Conservation (phyloP, 2,113 vertebrate species). For the Dissostichus mawsoni region DNA sequence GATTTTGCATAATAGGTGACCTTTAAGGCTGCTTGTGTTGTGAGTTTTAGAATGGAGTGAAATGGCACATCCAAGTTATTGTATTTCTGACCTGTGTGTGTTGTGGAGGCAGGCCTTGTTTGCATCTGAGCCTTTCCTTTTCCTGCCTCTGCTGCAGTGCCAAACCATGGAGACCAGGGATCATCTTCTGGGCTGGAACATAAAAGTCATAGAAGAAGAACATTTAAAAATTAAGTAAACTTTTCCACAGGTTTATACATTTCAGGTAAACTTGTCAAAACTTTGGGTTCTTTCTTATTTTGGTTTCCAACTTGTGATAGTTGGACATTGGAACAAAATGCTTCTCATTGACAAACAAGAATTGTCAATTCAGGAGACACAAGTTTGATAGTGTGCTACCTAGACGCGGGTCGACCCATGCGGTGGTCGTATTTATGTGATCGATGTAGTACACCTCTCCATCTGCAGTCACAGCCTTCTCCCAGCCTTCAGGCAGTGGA, state of each 20-base stretch:
- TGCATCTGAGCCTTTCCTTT: conserved; percentile 91
- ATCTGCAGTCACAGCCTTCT: conserved; percentile 95
- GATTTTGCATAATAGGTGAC: too few relatives aligned
- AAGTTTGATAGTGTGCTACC: conserved; percentile 79
- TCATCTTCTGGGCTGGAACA: conserved; percentile 87
- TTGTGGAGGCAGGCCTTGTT: conserved; percentile 92
- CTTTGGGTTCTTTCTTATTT: conserved; percentile 55
- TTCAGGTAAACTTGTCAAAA: conserved; percentile 30
- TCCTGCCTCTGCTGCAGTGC: conserved; percentile 93
- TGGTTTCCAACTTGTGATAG: conserved; percentile 83
- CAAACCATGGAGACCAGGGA: conserved; percentile 86
- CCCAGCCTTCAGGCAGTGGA: conserved; percentile 97
- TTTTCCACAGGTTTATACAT: conserved; percentile 10
- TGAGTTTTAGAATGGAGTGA: background rate
- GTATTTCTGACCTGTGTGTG: conserved; percentile 88
- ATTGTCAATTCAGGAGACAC: conserved; percentile 76
- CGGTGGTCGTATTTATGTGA: conserved; percentile 97
- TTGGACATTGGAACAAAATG: conserved; percentile 84
- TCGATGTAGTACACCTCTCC: conserved; percentile 99
- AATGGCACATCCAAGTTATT: background rate
- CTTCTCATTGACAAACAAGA: conserved; percentile 72
- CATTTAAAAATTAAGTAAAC: conserved; percentile 14
- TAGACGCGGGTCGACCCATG: conserved; percentile 96
- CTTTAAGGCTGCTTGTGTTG: background rate
- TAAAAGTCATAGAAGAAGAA: conserved; percentile 33